Percentiles rank a stretch among this genome's conserved stretches.
Conservation (phyloP, 2,888 invertebrate genomes). For the Melieria omissa region DNA sequence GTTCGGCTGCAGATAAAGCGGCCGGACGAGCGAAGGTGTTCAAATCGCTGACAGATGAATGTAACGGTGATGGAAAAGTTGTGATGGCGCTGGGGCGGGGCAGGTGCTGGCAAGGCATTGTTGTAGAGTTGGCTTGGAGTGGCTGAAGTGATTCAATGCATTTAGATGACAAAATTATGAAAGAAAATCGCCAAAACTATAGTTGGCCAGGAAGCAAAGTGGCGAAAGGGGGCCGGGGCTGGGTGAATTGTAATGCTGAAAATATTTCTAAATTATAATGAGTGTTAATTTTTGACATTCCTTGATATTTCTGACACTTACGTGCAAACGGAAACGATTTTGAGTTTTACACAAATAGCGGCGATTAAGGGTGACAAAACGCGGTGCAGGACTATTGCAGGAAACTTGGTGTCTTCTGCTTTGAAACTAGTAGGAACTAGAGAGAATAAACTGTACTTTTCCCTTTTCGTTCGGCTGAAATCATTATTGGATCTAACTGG, state of each 20-base stretch:
- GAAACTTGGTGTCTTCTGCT: no score
- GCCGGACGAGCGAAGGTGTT: slow-evolving; percentile 28
- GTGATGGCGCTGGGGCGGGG: neutral
- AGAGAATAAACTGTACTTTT: no score
- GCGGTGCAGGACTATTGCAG: no score
- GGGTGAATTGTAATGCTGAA: slow-evolving; percentile 9
- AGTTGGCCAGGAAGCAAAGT: neutral
- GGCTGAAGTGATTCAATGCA: slow-evolving; percentile 35
- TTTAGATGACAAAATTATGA: slow-evolving; percentile 36
- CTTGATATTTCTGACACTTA: slow-evolving; percentile 12
- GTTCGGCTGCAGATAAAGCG: slow-evolving; percentile 4
- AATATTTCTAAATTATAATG: slow-evolving; percentile 28
- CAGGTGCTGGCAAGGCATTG: neutral
- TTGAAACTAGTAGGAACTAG: no score
- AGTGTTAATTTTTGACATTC: slow-evolving; percentile 39
- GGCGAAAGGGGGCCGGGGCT: slow-evolving; percentile 17
- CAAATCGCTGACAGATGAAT: slow-evolving; percentile 34
- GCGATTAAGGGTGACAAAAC: no score
- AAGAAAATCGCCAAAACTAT: slow-evolving; percentile 2
- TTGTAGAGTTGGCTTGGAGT: neutral
- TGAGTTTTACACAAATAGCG: neutral
- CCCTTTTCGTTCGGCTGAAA: no score
- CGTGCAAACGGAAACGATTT: slow-evolving; percentile 5
- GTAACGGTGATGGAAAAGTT: slow-evolving; percentile 6
- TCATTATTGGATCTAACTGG: no score